Evolutionary conservation across 2,113 vertebrate species (phyloP).

Genomic region (Sceloporus undulatus): DNA sequence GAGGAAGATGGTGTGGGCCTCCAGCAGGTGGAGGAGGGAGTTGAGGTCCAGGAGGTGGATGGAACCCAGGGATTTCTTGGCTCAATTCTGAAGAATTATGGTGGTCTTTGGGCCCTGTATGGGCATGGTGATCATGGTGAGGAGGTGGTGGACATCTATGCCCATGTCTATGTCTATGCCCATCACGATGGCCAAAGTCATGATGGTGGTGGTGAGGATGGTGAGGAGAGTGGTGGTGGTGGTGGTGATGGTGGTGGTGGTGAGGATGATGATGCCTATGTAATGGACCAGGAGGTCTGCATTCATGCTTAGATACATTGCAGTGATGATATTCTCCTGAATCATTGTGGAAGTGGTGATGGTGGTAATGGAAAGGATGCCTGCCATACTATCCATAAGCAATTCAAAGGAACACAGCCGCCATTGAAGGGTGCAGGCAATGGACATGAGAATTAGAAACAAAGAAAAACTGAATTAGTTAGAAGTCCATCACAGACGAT

Average conservation of each 20-base stretch:
- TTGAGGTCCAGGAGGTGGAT: fast-evolving
- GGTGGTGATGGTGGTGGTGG: neutral
- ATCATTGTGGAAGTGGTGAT: slow-evolving; percentile 15
- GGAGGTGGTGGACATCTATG: slow-evolving; percentile 31
- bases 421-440: slow-evolving; percentile 24
- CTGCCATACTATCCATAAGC: neutral
- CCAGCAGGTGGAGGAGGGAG: neutral
- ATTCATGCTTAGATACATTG: neutral
- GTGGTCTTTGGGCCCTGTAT: slow-evolving; percentile 11
- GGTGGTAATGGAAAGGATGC: neutral
- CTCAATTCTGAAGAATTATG: slow-evolving; percentile 19
- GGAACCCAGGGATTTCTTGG: neutral
- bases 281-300: slow-evolving; percentile 13
- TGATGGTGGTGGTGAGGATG: slow-evolving; percentile 1
- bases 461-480: slow-evolving; percentile 20
- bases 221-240: neutral
- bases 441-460: slow-evolving; percentile 21
- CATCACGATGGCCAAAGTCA: slow-evolving; percentile 4
- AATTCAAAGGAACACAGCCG: neutral
- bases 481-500: neutral
- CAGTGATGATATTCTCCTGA: slow-evolving; percentile 34
- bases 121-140: slow-evolving; percentile 7
- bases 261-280: neutral
- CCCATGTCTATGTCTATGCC: neutral
- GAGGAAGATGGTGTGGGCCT: neutral